Conservation (phyloP, 2,888 invertebrate species). For the Perithous albicinctus region DNA sequence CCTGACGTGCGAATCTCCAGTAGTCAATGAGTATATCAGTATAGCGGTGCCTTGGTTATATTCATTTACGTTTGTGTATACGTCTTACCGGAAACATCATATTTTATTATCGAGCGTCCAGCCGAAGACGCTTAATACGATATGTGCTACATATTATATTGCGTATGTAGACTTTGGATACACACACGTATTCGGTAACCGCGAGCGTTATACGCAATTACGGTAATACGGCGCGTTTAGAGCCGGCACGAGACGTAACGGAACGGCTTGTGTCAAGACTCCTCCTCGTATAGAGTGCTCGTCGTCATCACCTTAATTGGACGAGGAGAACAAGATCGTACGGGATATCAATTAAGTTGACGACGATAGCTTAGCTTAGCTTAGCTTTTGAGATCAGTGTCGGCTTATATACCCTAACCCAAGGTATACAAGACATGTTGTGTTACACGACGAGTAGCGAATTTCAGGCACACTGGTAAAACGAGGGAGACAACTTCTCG, state of each 20-base stretch:
- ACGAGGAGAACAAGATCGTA: conserved; percentile 41
- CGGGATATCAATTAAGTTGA: conserved; percentile 58
- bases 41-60: background rate
- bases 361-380: conserved; percentile 10
- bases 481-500: conserved; percentile 11
- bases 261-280: conserved; percentile 25
- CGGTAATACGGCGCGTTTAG: conserved; percentile 54
- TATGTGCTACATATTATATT: conserved; percentile 6
- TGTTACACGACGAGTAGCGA: background rate
- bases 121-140: background rate
- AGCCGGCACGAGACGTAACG: conserved; percentile 41
- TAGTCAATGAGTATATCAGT: too few species aligned
- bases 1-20: too few species aligned
- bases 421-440: background rate
- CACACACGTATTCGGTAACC: conserved; percentile 38
- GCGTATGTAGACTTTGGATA: background rate
- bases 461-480: background rate
- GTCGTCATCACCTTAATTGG: conserved; percentile 60
- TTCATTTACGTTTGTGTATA: conserved; percentile 6
- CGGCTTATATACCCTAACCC: background rate
- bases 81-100: conserved; percentile 26
- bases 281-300: conserved; percentile 7
- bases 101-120: conserved; percentile 12
- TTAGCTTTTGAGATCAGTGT: conserved; percentile 24
- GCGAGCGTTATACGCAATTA: conserved; percentile 47